A percentile compares a stretch with the other conserved stretches of the same genome.
Conservation (phyloP, 2,113 vertebrate genomes). For the Chrysochloris asiatica region DNA sequence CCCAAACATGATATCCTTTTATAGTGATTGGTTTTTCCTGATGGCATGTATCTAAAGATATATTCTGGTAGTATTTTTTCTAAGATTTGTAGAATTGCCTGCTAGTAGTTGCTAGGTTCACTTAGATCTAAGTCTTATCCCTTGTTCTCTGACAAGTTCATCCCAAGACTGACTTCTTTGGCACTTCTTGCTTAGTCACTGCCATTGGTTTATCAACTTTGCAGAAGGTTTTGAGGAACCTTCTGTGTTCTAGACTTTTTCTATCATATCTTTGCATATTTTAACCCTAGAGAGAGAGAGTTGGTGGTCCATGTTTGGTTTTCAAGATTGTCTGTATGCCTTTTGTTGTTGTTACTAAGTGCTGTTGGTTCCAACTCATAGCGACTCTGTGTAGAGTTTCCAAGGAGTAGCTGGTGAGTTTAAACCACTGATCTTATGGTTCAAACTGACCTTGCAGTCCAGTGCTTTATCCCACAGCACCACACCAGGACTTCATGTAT, state of each 20-base stretch:
- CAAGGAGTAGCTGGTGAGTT: no score
- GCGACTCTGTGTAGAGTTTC: no score
- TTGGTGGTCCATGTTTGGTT: background rate
- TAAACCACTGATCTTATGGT: no score
- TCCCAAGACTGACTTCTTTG: background rate
- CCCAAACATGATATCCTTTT: background rate
- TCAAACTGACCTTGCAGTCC: no score
- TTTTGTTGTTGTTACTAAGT: no score
- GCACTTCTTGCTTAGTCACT: background rate
- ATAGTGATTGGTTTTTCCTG: no score
- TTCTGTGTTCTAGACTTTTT: background rate
- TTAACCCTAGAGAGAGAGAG: background rate
- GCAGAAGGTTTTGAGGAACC: background rate
- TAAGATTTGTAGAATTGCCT: background rate
- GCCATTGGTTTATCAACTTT: background rate
- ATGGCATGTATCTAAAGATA: no score
- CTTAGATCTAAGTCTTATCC: background rate
- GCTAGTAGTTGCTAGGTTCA: slow-evolving; percentile 29
- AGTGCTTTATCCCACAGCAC: no score
- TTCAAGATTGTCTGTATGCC: background rate
- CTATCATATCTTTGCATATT: background rate
- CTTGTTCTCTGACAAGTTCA: background rate
- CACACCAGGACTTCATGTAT: no score
- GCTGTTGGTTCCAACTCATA: no score
- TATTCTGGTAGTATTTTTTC: background rate